phyloP scores from a whole-genome alignment of 2,797 vertebrate genomes.

The Apogon hyalosoma region DNA sequence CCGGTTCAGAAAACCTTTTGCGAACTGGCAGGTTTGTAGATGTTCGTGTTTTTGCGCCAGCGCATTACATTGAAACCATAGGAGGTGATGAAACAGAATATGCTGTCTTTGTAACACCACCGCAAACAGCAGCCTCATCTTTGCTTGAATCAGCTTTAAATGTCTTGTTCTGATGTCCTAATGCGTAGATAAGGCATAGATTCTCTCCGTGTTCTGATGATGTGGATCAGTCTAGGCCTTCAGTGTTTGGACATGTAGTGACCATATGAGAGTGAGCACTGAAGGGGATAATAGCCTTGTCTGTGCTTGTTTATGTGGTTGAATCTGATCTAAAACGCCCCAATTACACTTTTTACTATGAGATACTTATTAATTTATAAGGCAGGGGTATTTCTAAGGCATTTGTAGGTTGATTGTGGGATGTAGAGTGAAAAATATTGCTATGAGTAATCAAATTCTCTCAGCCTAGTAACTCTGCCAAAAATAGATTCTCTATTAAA shows the following conservation, averaged over 20 bases:
- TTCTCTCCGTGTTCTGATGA: constrained; percentile 7
- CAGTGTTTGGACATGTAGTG: constrained; percentile 25
- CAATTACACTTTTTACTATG: constrained; percentile 3
- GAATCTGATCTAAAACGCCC: neutral
- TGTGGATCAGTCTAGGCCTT: constrained; percentile 49
- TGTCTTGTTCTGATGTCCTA: neutral
- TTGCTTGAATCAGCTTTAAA: neutral
- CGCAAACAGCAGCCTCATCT: neutral
- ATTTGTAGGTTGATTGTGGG: constrained; percentile 53
- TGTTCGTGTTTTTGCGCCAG: constrained; percentile 1
- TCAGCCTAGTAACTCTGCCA: constrained; percentile 75
- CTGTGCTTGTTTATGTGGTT: constrained; percentile 15
- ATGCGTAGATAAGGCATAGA: neutral
- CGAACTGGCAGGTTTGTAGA: constrained; percentile 77
- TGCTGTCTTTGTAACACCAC: neutral
- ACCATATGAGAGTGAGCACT: constrained; percentile 32
- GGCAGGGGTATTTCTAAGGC: constrained; percentile 1
- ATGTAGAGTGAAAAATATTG: constrained; percentile 63
- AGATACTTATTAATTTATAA: neutral
- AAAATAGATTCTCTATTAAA: constrained; percentile 72
- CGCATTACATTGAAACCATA: neutral
- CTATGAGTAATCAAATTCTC: constrained; percentile 69
- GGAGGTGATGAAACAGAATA: neutral
- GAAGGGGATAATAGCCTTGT: neutral
- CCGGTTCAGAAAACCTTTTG: constrained; percentile 51